These are phyloP conservation scores for Platalea minor DNA, from an alignment of 2,797 vertebrate species.

Conservation along the genomic window DNA sequence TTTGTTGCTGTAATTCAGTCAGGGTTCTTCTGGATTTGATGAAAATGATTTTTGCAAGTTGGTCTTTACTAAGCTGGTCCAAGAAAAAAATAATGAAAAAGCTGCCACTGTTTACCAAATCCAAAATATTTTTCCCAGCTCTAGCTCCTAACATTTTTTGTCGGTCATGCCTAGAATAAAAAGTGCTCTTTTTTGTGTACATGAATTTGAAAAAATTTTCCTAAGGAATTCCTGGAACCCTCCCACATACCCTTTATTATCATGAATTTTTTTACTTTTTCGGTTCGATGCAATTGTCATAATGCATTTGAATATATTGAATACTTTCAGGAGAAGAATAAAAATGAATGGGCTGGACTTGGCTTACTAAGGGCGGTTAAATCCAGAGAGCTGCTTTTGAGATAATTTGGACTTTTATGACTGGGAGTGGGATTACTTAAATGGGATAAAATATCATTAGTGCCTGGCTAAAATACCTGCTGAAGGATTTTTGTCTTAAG, in stretches of 20 bases:
- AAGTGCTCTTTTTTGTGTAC: neutral
- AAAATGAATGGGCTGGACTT: neutral
- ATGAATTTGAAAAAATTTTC: neutral
- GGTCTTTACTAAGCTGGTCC: neutral
- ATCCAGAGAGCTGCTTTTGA: neutral
- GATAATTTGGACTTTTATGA: neutral
- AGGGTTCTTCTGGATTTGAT: neutral
- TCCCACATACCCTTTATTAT: neutral
- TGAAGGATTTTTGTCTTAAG: neutral
- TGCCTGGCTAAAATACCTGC: conserved; percentile 10
- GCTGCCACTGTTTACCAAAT: neutral
- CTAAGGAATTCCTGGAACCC: neutral
- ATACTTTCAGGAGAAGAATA: neutral
- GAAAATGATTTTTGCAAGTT: neutral
- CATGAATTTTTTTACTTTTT: neutral
- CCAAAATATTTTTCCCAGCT: conserved; percentile 8
- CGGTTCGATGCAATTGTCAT: neutral
- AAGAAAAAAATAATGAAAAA: neutral
- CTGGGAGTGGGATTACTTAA: neutral
- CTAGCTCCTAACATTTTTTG: neutral
- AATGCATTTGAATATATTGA: neutral
- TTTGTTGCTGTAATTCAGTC: neutral
- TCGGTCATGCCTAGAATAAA: neutral
- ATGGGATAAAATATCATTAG: conserved; percentile 16
- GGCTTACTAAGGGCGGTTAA: neutral